phyloP scores from a whole-genome alignment of 1,140 invertebrate genomes.

The Hylyphantes graminicola region DNA sequence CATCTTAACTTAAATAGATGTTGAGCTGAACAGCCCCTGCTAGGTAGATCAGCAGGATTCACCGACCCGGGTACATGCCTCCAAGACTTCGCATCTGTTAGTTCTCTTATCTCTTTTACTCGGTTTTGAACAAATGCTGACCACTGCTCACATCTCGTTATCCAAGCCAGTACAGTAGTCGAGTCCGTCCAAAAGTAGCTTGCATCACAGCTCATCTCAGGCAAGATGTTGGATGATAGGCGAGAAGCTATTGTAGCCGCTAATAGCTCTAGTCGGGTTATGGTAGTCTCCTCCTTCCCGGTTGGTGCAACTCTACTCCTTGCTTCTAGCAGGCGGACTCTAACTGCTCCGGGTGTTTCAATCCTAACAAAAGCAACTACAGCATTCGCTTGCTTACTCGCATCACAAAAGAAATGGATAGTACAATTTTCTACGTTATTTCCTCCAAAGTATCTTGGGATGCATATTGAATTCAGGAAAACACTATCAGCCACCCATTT shows the following conservation, averaged over 20 bases:
- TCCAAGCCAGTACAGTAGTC: slow-evolving; percentile 18
- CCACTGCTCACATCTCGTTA: slow-evolving; percentile 3
- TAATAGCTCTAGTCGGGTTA: slow-evolving; percentile 26
- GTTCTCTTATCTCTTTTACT: not conserved
- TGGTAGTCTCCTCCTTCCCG: slow-evolving; percentile 40
- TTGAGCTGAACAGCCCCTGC: not conserved
- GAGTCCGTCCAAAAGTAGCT: not conserved
- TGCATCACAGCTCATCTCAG: not conserved
- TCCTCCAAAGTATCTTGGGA: slow-evolving; percentile 26
- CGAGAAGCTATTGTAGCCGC: slow-evolving; percentile 23
- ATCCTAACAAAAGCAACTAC: slow-evolving; percentile 21
- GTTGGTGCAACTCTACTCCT: slow-evolving; percentile 33
- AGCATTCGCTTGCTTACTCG: slow-evolving; percentile 5
- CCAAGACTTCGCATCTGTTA: not conserved
- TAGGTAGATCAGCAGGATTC: not conserved
- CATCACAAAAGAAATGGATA: slow-evolving; percentile 39
- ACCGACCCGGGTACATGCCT: not conserved
- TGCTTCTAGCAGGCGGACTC: slow-evolving; percentile 50
- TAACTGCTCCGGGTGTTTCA: slow-evolving; percentile 33
- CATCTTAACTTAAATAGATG: not conserved
- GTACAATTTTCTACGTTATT: not conserved
- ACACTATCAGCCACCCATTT: slow-evolving; percentile 12
- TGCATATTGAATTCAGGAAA: not conserved
- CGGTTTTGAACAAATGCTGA: not conserved
- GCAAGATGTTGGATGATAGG: slow-evolving; percentile 11